Percentiles rank a stretch among this genome's conserved stretches.
Conservation (phyloP, 2,797 vertebrate species). For the Sebastes hubbsi region DNA sequence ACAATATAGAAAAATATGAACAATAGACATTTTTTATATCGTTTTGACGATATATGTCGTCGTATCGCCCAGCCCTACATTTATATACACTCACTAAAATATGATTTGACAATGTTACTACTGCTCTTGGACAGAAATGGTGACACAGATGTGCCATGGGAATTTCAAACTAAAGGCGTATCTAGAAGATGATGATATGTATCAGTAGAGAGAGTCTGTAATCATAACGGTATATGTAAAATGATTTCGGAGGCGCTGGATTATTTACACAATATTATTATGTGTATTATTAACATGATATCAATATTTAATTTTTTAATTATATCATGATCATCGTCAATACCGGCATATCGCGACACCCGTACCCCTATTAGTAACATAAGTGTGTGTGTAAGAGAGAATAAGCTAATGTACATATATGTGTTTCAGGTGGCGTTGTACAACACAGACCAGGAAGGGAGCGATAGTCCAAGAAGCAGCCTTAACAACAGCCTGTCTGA, state of each 20-base stretch:
- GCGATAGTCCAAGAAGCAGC: slow-evolving; percentile 94
- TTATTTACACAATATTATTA: too few species aligned
- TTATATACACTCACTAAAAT: neutral
- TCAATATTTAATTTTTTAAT: too few species aligned
- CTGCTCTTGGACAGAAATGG: neutral
- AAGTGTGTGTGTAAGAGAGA: neutral
- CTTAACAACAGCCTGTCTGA: slow-evolving; percentile 98
- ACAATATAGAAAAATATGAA: too few species aligned
- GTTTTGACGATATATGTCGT: too few species aligned
- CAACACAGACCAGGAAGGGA: slow-evolving; percentile 94
- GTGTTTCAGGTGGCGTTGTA: slow-evolving; percentile 90
- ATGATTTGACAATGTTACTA: neutral
- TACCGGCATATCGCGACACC: neutral
- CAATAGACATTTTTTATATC: too few species aligned
- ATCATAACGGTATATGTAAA: too few species aligned
- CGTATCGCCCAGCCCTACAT: too few species aligned
- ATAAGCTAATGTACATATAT: slow-evolving; percentile 36
- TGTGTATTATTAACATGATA: too few species aligned
- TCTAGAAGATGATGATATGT: neutral
- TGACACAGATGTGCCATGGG: neutral
- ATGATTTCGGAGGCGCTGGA: too few species aligned
- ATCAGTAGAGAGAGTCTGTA: neutral
- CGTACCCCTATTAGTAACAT: neutral
- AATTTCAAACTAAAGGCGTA: neutral
- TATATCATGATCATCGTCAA: too few species aligned